phyloP scores from a whole-genome alignment of 2,113 vertebrate species.

The Pao palembangensis region DNA sequence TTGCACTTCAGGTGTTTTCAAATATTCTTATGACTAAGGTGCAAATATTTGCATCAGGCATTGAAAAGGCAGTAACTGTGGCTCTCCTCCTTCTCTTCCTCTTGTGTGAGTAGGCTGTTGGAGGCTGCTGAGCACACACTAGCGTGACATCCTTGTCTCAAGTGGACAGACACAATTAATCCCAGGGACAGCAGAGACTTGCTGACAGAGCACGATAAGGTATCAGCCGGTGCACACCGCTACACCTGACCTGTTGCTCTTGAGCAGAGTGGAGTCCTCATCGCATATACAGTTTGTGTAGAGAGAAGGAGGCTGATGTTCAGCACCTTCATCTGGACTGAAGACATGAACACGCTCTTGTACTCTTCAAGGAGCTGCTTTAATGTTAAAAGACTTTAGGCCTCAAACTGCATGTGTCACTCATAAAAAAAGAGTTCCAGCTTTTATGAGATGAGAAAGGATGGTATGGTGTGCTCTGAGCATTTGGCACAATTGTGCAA shows the following conservation, averaged over 20 bases:
- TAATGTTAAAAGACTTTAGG: conserved; percentile 1
- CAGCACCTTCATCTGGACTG: neutral
- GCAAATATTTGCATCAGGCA: neutral
- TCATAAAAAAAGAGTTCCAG: neutral
- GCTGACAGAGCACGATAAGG: conserved; percentile 64
- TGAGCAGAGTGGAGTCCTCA: conserved; percentile 39
- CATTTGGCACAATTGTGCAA: neutral
- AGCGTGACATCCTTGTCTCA: conserved; percentile 58
- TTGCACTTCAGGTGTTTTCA: no score
- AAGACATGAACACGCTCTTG: neutral
- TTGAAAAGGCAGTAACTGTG: conserved; percentile 15
- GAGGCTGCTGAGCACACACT: conserved; percentile 42
- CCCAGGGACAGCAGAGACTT: conserved; percentile 54
- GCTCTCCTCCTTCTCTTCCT: conserved; percentile 12
- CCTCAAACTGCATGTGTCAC: neutral
- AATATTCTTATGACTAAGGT: no score
- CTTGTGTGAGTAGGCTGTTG: conserved; percentile 17
- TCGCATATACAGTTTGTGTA: conserved; percentile 15
- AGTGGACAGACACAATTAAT: conserved; percentile 65
- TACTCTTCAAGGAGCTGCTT: no score
- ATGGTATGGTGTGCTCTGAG: no score
- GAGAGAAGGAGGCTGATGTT: no score
- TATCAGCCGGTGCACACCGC: conserved; percentile 41
- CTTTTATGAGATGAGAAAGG: neutral
- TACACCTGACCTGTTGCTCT: conserved; percentile 50